Conservation (phyloP, 2,113 vertebrate genomes). For the Petrocephalus zakoni region DNA sequence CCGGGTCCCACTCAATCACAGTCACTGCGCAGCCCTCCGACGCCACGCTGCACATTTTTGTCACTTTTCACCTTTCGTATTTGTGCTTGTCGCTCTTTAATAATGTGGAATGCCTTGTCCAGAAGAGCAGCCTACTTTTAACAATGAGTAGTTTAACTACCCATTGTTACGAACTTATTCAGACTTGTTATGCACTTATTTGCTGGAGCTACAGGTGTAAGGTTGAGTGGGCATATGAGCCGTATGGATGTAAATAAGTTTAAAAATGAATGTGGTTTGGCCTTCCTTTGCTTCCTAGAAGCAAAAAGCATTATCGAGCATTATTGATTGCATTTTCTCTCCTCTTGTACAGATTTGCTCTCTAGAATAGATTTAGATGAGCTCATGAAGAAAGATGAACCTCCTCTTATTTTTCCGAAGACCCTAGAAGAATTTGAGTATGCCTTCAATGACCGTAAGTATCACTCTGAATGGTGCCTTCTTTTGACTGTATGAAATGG, state of each 20-base stretch:
- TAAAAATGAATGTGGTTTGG: background rate
- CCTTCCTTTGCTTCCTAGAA: background rate
- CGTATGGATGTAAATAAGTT: background rate
- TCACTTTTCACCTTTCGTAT: background rate
- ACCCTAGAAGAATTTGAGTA: slow-evolving; percentile 95
- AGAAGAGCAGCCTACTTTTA: background rate
- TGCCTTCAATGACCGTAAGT: slow-evolving; percentile 93
- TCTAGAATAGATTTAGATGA: slow-evolving; percentile 96
- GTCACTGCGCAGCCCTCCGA: background rate
- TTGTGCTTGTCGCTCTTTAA: background rate
- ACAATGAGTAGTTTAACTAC: background rate
- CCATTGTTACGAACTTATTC: background rate
- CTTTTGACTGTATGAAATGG: slow-evolving; percentile 13
- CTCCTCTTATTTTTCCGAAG: slow-evolving; percentile 88
- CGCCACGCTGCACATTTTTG: background rate
- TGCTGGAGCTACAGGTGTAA: background rate
- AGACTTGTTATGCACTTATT: background rate
- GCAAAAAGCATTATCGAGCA: background rate
- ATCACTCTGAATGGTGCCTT: background rate
- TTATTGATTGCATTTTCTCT: background rate
- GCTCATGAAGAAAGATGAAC: slow-evolving; percentile 98
- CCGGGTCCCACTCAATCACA: slow-evolving; percentile 1
- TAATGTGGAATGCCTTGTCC: background rate
- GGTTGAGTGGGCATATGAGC: background rate
- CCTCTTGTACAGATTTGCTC: slow-evolving; percentile 72